phyloP scores from a whole-genome alignment of 2,888 invertebrate genomes.

The Caenorhabditis sp. region DNA sequence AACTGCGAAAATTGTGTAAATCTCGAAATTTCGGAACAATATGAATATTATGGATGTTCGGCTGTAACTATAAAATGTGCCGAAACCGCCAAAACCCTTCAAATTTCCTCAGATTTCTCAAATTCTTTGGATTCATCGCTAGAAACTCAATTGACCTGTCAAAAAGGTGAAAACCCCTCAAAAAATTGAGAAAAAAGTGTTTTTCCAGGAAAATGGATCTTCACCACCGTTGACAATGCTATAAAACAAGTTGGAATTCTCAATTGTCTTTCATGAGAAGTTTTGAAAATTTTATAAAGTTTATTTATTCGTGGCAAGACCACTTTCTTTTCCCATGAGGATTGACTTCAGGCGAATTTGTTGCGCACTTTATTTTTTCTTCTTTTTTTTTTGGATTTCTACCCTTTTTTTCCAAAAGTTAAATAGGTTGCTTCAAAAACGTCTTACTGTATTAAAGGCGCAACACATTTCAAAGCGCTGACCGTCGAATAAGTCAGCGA shows the following conservation, averaged over 20 bases:
- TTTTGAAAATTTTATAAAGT: not conserved
- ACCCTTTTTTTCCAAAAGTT: too few relatives aligned
- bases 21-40: not conserved
- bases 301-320: not conserved
- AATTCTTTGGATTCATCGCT: not conserved
- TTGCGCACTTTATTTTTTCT: not conserved
- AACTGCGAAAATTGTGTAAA: not conserved
- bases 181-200: not conserved
- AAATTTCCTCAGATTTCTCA: not conserved
- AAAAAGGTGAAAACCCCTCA: not conserved
- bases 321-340: not conserved
- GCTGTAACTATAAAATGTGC: not conserved
- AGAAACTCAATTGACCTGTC: not conserved
- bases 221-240: not conserved
- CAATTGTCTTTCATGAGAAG: not conserved
- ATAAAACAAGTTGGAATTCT: not conserved
- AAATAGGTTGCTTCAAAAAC: too few relatives aligned
- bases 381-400: not conserved
- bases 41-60: not conserved
- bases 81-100: not conserved
- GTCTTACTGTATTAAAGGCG: too few relatives aligned
- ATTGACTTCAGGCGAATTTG: not conserved
- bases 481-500: too few relatives aligned
- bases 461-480: too few relatives aligned
- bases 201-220: not conserved